Conservation (phyloP, 2,888 invertebrate species). For the Latrodectus elegans region DNA sequence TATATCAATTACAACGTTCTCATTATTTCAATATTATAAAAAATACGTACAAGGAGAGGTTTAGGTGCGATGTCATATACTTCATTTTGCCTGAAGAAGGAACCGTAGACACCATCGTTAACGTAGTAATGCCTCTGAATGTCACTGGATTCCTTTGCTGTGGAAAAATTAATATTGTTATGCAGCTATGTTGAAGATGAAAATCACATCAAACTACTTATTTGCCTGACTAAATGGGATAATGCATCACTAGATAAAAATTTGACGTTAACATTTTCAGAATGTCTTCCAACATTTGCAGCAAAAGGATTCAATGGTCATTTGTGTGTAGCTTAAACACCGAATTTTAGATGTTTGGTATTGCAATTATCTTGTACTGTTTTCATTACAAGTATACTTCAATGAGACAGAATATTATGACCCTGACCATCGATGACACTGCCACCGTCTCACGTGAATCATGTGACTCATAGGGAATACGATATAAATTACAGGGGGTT, state of each 20-base stretch:
- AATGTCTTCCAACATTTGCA: not conserved
- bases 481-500: too few species aligned
- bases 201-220: not conserved
- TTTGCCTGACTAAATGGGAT: not conserved
- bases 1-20: too few species aligned
- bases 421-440: too few species aligned
- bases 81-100: slow-evolving; percentile 95
- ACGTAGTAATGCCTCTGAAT: slow-evolving; percentile 90
- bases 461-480: too few species aligned
- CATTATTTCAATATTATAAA: too few species aligned
- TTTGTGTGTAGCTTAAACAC: not conserved
- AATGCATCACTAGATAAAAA: not conserved
- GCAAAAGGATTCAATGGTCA: too few species aligned
- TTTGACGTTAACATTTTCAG: not conserved
- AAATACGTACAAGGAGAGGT: slow-evolving; percentile 75
- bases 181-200: not conserved
- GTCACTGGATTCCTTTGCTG: slow-evolving; percentile 3
- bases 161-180: not conserved
- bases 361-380: too few species aligned
- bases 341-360: too few species aligned
- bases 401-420: too few species aligned
- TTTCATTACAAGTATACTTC: too few species aligned
- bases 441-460: too few species aligned
- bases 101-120: slow-evolving; percentile 98
- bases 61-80: slow-evolving; percentile 79